Evolutionary conservation across 2,113 vertebrate species (phyloP).

Genomic region (Kobus ellipsiprymnus): DNA sequence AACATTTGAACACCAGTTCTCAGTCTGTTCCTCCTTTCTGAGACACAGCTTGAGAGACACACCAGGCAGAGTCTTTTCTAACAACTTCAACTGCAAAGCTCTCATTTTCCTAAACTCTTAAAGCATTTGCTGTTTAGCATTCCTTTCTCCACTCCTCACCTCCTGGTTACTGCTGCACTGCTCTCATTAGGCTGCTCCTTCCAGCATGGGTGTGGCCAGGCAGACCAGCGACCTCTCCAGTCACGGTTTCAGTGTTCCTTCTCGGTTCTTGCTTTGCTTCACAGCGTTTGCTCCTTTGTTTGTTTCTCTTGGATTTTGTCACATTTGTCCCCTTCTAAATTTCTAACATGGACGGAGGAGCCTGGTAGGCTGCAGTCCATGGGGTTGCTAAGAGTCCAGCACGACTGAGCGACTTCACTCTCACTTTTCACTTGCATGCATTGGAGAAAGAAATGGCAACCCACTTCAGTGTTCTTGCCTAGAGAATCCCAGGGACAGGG

Average conservation of each 20-base stretch:
- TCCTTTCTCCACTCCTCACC: not conserved
- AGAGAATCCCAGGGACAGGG: no score
- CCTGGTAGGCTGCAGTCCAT: no score
- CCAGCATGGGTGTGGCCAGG: accelerated
- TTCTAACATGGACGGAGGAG: not conserved
- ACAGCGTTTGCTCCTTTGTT: not conserved
- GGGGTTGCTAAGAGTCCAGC: no score
- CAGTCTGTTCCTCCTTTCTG: not conserved
- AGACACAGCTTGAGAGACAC: not conserved
- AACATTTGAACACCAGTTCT: not conserved
- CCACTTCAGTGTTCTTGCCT: no score
- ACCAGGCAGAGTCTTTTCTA: not conserved
- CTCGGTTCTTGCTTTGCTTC: not conserved
- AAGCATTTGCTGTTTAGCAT: not conserved
- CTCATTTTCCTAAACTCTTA: not conserved
- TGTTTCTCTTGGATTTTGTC: not conserved
- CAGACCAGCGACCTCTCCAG: not conserved
- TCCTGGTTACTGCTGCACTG: not conserved
- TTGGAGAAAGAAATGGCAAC: no score
- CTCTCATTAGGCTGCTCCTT: not conserved
- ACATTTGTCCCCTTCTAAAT: not conserved
- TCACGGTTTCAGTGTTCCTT: no score
- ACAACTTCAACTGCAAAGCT: not conserved
- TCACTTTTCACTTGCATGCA: no score
- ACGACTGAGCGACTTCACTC: no score